Evolutionary conservation across 2,797 vertebrate genomes (phyloP), one percentile per base, ranked within the genome.

Genomic region (Bufotes viridis): DNA sequence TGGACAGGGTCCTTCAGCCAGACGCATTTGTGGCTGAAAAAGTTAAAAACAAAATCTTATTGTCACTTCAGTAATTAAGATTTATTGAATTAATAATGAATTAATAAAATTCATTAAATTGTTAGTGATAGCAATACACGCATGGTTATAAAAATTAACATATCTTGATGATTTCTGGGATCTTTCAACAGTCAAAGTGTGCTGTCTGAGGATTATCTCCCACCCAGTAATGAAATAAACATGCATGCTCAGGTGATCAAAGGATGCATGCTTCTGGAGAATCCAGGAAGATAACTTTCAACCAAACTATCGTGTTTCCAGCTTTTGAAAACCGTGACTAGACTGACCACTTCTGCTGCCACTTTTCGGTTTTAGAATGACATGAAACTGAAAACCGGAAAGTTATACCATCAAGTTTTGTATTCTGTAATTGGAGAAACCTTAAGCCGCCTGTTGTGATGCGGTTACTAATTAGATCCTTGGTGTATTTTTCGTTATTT

Each of bases 391-490:
- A 26, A 85, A 76, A 65, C 6, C 22, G 42, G 55, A 84, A 72
- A 2, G 17, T 75, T 75, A 34, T 85, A 78, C 15, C 34, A 11
- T 61, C n/a, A 24, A 2, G 18, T 24, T 78, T 57, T 83, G 49
- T 55, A 18, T 82, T 82, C 18, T 51, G 58, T 60, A n/a, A 49
- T 51, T 83, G 70, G 55, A 79, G 26, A 60, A 74, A 74, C 15
- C 22, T 57, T 60, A n/a, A 26, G 70, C 34, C 49, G 15, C 26
- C 12, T 74, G 20, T 55, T 84, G n/a, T 24, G 49, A 70, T 84
- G 18, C 22, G 49, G 18, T 63, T 65, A 42, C 72, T 85, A 85
- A 85, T 85, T 85, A 85, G 83, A 60, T 78, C 83, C 83, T 65
- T 24, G 60, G 83, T 85, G 83, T 42, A 63, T 76, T 42, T 76